Evolutionary conservation across 1,140 invertebrate species (phyloP), one percentile per base, ranked within the genome.

Genomic region (Tetramorium alpestre): DNA sequence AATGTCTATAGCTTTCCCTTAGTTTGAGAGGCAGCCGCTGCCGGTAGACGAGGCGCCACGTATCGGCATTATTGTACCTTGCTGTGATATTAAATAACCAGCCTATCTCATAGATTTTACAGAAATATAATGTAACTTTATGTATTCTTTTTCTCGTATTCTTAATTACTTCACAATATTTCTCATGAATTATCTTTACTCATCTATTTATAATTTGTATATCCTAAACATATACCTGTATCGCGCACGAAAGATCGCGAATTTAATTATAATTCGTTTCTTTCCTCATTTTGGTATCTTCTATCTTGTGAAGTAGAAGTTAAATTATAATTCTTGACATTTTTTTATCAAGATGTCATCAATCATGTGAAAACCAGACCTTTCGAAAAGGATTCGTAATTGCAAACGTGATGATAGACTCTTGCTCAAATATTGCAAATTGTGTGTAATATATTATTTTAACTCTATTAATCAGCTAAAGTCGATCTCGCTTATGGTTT

Each of bases 11-110:
- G 44, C 18, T 62, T 22, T 16, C 6, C 25, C 0, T 58, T 92
- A 89, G 91, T 92, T 92, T 47, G 22, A 33, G 11, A 25, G 69
- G 33, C 11, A 64, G 54, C 91, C 91, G 89, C 67, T 87, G 85
- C 78, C 70, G 85, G 78, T 60, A 67, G 76, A 11, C 41, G 91
- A 18, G 91, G 91, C 91, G 91, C 91, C 91, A 92, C 78, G 73
- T 92, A 54, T 89, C 91, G 88, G 91, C 64, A 87, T 60, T 81
- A 72, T 86, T 82, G 49, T 76, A 41, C 33, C 13, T 28, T 25
- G 25, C 16, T 47, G 54, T 18, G 65, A 62, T 47, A 49, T 64
- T 44, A 70, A 72, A 58, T 82, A 72, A 47, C 16, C 65, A 44
- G 38, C 16, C 13, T 60, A 60, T 82, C 16, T 18, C 22, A 49